A percentile compares a stretch with the other conserved stretches of the same genome.
These are phyloP conservation scores for Clytia hemisphaerica DNA, from an alignment of 30 jellyfish, hydroid and myxozoan genomes.

Conservation along the genomic window DNA sequence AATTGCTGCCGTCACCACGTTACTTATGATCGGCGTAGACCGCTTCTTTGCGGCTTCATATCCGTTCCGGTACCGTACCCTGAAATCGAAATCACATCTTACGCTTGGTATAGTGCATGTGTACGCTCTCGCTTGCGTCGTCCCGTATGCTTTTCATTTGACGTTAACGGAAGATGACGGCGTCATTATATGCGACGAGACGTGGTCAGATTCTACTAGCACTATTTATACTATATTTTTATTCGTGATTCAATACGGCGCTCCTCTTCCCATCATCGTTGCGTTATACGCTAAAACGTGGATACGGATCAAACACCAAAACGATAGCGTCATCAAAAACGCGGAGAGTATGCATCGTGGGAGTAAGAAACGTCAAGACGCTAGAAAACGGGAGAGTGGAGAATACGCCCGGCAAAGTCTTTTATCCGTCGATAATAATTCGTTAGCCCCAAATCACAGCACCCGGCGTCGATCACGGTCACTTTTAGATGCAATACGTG, in stretches of 20 bases:
- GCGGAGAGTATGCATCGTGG: too few species aligned
- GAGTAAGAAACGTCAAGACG: too few species aligned
- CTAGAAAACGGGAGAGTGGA: too few species aligned
- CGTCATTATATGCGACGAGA: neutral
- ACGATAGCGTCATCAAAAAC: neutral
- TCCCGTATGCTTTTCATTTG: conserved; percentile 29
- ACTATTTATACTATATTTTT: conserved; percentile 20
- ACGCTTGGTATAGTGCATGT: conserved; percentile 9
- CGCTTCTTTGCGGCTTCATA: conserved; percentile 43
- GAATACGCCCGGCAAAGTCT: too few species aligned
- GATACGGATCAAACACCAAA: neutral
- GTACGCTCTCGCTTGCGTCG: conserved; percentile 14
- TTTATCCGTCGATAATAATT: too few species aligned
- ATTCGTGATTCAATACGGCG: conserved; percentile 22
- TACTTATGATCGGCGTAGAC: conserved; percentile 32
- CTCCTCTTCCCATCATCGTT: conserved; percentile 30
- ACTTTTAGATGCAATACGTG: too few species aligned
- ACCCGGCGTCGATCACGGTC: too few species aligned
- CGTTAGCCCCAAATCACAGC: too few species aligned
- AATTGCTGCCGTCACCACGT: conserved; percentile 37
- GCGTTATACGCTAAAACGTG: conserved; percentile 28
- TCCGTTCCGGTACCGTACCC: conserved; percentile 19
- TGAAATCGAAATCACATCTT: neutral
- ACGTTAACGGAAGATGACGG: conserved; percentile 5
- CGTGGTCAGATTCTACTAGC: conserved; percentile 5